Percentiles rank a stretch among this genome's conserved stretches.
Conservation (phyloP, 1,140 invertebrate genomes). For the Daktulosphaira vitifoliae region DNA sequence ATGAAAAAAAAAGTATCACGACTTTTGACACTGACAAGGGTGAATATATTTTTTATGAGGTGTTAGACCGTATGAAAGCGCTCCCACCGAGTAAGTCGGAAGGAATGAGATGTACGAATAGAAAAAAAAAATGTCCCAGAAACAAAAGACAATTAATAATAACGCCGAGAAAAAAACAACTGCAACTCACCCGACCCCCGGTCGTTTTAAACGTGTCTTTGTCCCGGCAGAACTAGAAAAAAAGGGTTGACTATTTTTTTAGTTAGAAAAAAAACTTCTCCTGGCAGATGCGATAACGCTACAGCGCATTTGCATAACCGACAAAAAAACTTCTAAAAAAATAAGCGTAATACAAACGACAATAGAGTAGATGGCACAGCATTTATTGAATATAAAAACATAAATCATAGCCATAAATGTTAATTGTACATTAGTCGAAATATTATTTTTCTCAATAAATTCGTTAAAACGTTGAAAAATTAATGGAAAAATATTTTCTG, state of each 20-base stretch:
- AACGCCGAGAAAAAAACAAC: neutral
- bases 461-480: too few species aligned
- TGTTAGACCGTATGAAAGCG: conserved; percentile 24
- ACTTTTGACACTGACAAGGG: conserved; percentile 31
- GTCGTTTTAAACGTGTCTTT: conserved; percentile 18
- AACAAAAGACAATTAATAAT: conserved; percentile 32
- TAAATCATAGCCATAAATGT: too few species aligned
- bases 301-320: conserved; percentile 18
- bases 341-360: conserved; percentile 2
- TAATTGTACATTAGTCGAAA: too few species aligned
- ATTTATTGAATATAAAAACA: too few species aligned
- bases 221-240: conserved; percentile 1
- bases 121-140: conserved; percentile 3
- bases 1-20: conserved; percentile 12
- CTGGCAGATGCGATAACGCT: conserved; percentile 12
- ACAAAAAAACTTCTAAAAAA: conserved; percentile 3
- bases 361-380: conserved; percentile 16
- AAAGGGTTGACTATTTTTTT: conserved; percentile 11
- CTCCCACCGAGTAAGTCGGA: conserved; percentile 6
- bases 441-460: too few species aligned
- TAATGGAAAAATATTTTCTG: too few species aligned
- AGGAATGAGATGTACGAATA: neutral
- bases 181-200: neutral
- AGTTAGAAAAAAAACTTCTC: conserved; percentile 8
- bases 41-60: conserved; percentile 17